phyloP scores from a whole-genome alignment of 2,797 vertebrate genomes.

The Sciurus carolinensis region DNA sequence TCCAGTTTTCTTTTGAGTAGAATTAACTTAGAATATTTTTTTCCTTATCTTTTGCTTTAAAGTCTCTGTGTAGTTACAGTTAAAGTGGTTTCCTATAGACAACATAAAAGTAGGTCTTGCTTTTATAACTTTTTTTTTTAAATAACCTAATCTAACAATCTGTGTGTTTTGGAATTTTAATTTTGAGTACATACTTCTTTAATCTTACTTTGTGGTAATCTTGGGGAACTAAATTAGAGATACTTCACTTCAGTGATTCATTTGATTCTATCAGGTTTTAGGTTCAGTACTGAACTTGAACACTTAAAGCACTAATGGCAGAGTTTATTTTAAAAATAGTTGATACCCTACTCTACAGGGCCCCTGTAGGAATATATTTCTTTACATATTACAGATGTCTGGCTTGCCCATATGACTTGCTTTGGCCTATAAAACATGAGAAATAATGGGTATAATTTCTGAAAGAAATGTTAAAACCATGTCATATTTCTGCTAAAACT shows the following conservation, averaged over 20 bases:
- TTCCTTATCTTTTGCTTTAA: slow-evolving; percentile 1
- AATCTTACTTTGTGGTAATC: background rate
- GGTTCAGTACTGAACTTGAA: background rate
- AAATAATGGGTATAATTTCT: background rate
- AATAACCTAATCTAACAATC: background rate
- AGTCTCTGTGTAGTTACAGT: background rate
- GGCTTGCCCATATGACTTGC: background rate
- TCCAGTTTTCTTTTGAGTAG: background rate
- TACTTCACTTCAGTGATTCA: background rate
- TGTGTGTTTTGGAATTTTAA: background rate
- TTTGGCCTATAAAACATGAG: background rate
- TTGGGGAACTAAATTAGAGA: background rate
- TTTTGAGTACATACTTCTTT: background rate
- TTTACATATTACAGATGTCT: background rate
- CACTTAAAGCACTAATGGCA: background rate
- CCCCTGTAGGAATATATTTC: background rate
- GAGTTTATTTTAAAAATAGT: slow-evolving; percentile 9
- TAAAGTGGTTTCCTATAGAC: background rate
- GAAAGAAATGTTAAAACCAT: background rate
- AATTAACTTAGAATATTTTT: background rate
- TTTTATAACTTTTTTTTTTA: background rate
- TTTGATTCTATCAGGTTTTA: background rate
- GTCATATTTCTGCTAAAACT: background rate
- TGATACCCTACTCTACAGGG: background rate
- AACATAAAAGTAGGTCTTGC: background rate